Evolutionary conservation across 2,797 vertebrate species (phyloP).

Genomic region (Passerculus sandwichensis): DNA sequence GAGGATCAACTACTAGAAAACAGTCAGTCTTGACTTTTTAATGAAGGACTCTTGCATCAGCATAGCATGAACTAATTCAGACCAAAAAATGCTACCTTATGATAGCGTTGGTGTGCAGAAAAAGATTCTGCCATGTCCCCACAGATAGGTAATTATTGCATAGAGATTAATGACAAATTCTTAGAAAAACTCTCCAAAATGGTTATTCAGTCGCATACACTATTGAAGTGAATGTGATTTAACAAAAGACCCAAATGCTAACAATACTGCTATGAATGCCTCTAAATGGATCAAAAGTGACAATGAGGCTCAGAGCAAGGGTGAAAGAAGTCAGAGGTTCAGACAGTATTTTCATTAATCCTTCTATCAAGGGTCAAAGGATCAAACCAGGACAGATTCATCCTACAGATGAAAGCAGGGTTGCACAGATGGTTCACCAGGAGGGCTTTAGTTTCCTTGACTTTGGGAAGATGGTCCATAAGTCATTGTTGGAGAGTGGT

Average conservation of each 20-base stretch:
- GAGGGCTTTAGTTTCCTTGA: background rate
- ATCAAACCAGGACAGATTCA: constrained; percentile 26
- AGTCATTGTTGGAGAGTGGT: background rate
- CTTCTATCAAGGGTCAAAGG: constrained; percentile 32
- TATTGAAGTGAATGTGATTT: background rate
- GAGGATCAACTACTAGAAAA: background rate
- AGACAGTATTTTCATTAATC: constrained; percentile 46
- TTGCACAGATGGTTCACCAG: constrained; percentile 18
- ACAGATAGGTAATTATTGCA: background rate
- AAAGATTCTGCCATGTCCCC: background rate
- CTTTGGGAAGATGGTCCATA: background rate
- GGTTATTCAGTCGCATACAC: background rate
- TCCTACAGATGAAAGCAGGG: constrained; percentile 12
- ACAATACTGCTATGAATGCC: background rate
- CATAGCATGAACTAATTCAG: background rate
- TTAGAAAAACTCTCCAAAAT: background rate
- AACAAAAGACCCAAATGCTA: background rate
- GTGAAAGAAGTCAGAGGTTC: constrained; percentile 38
- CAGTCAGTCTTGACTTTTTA: background rate
- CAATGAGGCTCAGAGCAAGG: constrained; percentile 4
- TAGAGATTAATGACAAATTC: background rate
- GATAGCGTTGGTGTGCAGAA: background rate
- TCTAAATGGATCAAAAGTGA: constrained; percentile 39
- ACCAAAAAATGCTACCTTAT: background rate
- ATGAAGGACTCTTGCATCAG: background rate